A percentile compares a stretch with the other conserved stretches of the same genome.
These are phyloP conservation scores for Lutjanus argentimaculatus DNA, from an alignment of 2,797 vertebrate species.

Conservation along the genomic window DNA sequence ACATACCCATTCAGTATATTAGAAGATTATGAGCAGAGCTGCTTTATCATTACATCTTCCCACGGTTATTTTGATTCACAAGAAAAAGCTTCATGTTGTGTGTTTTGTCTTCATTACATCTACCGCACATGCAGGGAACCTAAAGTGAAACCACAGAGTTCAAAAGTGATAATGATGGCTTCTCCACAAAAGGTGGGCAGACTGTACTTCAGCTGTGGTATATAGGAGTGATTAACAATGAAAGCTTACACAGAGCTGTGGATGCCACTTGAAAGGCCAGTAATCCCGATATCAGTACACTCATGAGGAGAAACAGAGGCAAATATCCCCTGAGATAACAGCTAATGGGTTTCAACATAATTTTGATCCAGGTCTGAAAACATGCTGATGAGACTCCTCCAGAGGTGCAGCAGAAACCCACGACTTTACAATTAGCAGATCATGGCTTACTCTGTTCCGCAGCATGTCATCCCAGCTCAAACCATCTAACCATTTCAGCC, in stretches of 20 bases:
- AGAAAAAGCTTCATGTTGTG: background rate
- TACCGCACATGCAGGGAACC: conserved; percentile 3
- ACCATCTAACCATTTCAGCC: conserved; percentile 2
- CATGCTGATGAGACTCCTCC: background rate
- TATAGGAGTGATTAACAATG: background rate
- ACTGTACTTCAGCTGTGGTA: background rate
- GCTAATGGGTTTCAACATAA: background rate
- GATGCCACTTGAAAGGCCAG: background rate
- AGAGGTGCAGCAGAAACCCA: background rate
- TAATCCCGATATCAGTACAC: background rate
- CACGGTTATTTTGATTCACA: background rate
- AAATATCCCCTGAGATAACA: background rate
- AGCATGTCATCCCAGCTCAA: background rate
- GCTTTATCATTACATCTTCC: background rate
- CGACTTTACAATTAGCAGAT: background rate
- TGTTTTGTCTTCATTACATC: background rate
- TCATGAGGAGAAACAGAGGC: background rate
- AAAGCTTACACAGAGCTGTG: background rate
- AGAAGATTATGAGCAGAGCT: background rate
- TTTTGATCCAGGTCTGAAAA: background rate
- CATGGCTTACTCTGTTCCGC: background rate
- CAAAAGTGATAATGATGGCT: conserved; percentile 1
- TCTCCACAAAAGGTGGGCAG: background rate
- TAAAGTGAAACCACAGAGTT: background rate
- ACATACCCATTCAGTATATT: background rate